Base-by-base conservation (phyloP, 2,888 invertebrate genomes). In the Caenorhabditis uteleia region DNA sequence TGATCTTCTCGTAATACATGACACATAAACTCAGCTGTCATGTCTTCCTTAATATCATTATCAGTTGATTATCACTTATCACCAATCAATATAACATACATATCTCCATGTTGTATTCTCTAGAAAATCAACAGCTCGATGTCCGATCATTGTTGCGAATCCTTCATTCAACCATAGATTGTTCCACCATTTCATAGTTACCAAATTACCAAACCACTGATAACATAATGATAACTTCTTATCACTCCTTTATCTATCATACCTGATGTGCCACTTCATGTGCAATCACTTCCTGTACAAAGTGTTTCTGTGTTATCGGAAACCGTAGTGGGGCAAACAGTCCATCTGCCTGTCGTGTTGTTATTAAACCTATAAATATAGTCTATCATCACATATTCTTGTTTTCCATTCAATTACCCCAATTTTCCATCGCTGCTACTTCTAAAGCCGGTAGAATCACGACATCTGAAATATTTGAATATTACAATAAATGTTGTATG, bases 131-230 rank as follows among this genome's bases (percentile, higher is more conserved):
- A 61, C 55, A 25, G 64, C 72, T 39, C 46, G 64, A 1, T 49
- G 39, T 21, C 66, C 66, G 36, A 77, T 71, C 42, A 76, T 59
- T 3, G 67, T 64, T 2, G 74, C 70, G 34, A 75, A 73, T 38
- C 77, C 77, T 45, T 77, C 78, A 44, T 79, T 79, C 26, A 79
- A 65, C 79, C 79, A 79, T 6, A 79, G 43, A 55, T 77, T 78
- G 44, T 75, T 71, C 79, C 79, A 79, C 77, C 78, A 74, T 55
- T 73, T 71, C 79, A 79, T 79, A n/a, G 79, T 79, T 18, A 77
- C 78, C 54, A 79, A 46, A 61, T 79, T 77, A 12, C 79, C 79
- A 43, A 79, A 79, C 79, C 79, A 79, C 72, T 79, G 49, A 46
- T 73, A 50, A 6, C 21, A 26, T n/a, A 6, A 12, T 43, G 53